Evolutionary conservation across 2,888 invertebrate genomes (phyloP).

Genomic region (Ommatoiulus sabulosus): DNA sequence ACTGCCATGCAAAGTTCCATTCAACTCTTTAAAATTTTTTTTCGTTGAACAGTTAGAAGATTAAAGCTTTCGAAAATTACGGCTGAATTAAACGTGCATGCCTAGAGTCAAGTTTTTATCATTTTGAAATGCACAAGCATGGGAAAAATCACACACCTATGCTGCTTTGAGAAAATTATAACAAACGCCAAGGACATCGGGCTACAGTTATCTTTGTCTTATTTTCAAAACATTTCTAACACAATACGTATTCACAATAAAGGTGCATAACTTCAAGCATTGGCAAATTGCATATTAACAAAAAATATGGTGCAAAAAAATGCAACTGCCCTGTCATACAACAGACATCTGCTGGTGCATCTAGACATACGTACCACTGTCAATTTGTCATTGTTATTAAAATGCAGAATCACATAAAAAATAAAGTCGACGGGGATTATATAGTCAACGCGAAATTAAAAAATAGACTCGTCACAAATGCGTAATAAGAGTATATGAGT

Average conservation of each 20-base stretch:
- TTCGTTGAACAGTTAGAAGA: constrained; percentile 17
- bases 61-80: neutral
- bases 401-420: neutral
- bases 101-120: neutral
- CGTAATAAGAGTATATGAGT: neutral
- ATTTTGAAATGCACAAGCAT: neutral
- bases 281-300: neutral
- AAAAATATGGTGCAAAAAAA: neutral
- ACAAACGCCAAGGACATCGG: neutral
- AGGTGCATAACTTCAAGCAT: neutral
- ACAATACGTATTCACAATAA: neutral
- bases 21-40: neutral
- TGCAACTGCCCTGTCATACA: neutral
- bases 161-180: neutral
- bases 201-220: neutral
- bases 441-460: neutral
- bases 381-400: no score
- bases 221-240: neutral
- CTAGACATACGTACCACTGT: neutral
- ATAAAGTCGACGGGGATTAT: neutral
- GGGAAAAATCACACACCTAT: neutral
- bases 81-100: neutral
- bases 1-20: constrained; percentile 24
- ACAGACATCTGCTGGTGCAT: neutral
- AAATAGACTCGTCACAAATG: neutral